Evolutionary conservation across 30 jellyfish, hydroid and myxozoan species (phyloP).

Genomic region (Phacellophora camtschatica): DNA sequence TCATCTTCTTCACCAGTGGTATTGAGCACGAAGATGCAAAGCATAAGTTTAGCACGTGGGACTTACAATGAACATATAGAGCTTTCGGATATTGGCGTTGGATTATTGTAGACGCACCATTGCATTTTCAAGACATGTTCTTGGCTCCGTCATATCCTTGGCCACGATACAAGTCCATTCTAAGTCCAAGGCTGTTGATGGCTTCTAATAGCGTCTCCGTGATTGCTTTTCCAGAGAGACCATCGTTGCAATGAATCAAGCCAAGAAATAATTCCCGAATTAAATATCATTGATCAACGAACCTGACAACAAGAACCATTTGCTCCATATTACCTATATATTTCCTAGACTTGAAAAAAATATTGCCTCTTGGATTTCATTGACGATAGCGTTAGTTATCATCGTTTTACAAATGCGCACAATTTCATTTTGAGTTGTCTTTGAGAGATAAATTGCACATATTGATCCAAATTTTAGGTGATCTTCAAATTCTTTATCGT

Average conservation of each 20-base stretch:
- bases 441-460: neutral
- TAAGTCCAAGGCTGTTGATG: conserved; percentile 12
- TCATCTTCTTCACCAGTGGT: conserved; percentile 35
- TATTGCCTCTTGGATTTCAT: neutral
- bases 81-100: conserved; percentile 12
- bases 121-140: conserved; percentile 53
- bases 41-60: conserved; percentile 61
- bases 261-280: conserved; percentile 71
- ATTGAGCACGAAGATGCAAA: conserved; percentile 35
- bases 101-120: conserved; percentile 46
- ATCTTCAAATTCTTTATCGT: neutral
- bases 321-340: neutral
- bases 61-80: conserved; percentile 38
- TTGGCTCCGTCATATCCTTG: conserved; percentile 88
- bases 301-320: conserved; percentile 13
- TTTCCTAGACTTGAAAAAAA: conserved; percentile 25
- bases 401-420: conserved; percentile 25
- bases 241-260: conserved; percentile 55
- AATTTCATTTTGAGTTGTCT: conserved; percentile 69
- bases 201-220: conserved; percentile 24
- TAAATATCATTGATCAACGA: neutral
- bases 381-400: neutral
- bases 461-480: no score
- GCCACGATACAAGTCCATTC: conserved; percentile 40
- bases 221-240: conserved; percentile 63